These are phyloP conservation scores for Latheticus oryzae DNA, from an alignment of 2,888 invertebrate genomes.

Conservation along the genomic window DNA sequence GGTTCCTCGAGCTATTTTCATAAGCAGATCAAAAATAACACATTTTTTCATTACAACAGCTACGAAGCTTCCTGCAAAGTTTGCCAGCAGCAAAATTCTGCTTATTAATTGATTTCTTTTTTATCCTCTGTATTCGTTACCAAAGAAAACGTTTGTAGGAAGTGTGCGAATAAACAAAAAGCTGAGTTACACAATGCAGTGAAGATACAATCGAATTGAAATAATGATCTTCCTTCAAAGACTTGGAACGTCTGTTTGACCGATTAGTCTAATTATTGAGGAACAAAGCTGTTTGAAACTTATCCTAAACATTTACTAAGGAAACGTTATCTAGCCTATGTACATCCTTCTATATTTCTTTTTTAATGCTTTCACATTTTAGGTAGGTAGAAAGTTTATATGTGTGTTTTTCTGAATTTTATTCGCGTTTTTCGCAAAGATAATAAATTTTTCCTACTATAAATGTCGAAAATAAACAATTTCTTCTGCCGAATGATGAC, in stretches of 20 bases:
- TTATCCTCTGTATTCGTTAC: background rate
- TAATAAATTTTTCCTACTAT: constrained; percentile 28
- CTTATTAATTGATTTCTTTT: constrained; percentile 2
- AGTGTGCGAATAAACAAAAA: constrained; percentile 7
- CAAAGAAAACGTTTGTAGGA: background rate
- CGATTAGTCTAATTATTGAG: constrained; percentile 51
- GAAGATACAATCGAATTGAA: constrained; percentile 22
- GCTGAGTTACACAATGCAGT: background rate
- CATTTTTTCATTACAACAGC: constrained; percentile 3
- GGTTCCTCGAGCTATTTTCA: constrained; percentile 3
- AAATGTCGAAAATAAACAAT: constrained; percentile 32
- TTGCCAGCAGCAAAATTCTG: background rate
- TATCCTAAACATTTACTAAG: constrained; percentile 24
- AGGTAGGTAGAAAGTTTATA: constrained; percentile 30
- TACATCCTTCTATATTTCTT: constrained; percentile 23
- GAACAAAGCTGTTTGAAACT: constrained; percentile 44
- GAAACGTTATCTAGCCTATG: constrained; percentile 25
- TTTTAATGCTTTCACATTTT: constrained; percentile 36
- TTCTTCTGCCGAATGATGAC: constrained; percentile 15
- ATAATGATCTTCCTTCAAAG: constrained; percentile 38
- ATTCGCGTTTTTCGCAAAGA: constrained; percentile 27
- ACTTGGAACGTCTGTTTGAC: constrained; percentile 48
- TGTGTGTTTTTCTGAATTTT: constrained; percentile 34
- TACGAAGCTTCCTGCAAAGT: background rate
- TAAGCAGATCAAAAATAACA: constrained; percentile 6